A percentile compares a stretch with the other conserved stretches of the same genome.
phyloP scores from a whole-genome alignment of 2,888 invertebrate genomes.

The Nudaria mundana region DNA sequence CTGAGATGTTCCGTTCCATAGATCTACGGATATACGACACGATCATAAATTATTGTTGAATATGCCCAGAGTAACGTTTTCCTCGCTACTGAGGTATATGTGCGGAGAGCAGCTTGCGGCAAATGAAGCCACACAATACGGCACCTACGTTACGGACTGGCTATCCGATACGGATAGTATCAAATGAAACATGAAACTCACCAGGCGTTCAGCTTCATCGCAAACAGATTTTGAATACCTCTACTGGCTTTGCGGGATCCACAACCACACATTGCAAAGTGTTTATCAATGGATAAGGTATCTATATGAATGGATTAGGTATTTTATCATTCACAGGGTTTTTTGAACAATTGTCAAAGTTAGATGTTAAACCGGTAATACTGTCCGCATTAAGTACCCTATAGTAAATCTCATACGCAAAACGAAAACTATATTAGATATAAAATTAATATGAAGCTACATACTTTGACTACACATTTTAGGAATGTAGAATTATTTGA shows the following conservation, averaged over 20 bases:
- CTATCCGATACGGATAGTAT: slow-evolving; percentile 66
- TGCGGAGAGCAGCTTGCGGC: slow-evolving; percentile 43
- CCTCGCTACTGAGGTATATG: slow-evolving; percentile 28
- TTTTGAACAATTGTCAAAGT: too few species aligned
- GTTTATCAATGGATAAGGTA: too few species aligned
- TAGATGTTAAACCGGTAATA: too few species aligned
- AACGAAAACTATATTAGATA: too few species aligned
- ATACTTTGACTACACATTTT: too few species aligned
- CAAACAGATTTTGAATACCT: slow-evolving; percentile 28
- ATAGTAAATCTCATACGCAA: too few species aligned
- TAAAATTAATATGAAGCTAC: too few species aligned
- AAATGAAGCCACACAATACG: slow-evolving; percentile 68
- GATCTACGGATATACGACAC: slow-evolving; percentile 1
- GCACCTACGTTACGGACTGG: slow-evolving; percentile 46
- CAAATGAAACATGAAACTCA: slow-evolving; percentile 61
- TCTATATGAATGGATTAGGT: too few species aligned
- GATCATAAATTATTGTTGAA: slow-evolving; percentile 11
- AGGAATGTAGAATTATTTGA: too few species aligned
- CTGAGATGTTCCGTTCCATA: not conserved
- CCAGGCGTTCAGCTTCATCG: slow-evolving; percentile 24
- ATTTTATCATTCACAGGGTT: too few species aligned
- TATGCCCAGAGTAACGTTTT: slow-evolving; percentile 18
- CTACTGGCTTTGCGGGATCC: not conserved
- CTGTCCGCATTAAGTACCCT: too few species aligned
- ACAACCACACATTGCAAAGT: too few species aligned